A percentile compares a stretch with the other conserved stretches of the same genome.
phyloP scores from a whole-genome alignment of 2,888 invertebrate genomes.

The Nesidiocoris tenuis region DNA sequence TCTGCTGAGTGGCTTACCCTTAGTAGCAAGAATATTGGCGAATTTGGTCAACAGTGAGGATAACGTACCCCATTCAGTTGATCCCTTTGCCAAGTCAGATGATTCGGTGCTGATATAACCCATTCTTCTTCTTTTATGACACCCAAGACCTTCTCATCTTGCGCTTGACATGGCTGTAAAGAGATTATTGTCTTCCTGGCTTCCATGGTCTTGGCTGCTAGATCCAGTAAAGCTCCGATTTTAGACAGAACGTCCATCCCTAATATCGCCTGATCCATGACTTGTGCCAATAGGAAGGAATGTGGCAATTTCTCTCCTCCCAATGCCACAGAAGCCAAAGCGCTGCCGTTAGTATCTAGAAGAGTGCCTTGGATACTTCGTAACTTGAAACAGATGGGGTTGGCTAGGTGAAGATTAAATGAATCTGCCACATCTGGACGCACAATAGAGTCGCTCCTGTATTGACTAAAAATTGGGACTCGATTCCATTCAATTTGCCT shows the following conservation, averaged over 20 bases:
- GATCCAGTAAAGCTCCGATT: background rate
- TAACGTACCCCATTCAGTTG: background rate
- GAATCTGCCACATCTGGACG: background rate
- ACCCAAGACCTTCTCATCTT: background rate
- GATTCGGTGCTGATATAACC: no score
- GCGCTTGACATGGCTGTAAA: no score
- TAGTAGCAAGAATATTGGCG: background rate
- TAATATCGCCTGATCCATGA: background rate
- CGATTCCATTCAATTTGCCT: background rate
- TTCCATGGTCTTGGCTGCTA: no score
- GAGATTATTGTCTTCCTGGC: no score
- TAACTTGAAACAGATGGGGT: background rate
- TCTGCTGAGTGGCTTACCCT: background rate
- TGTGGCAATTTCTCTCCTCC: background rate
- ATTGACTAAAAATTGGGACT: background rate
- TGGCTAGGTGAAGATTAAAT: background rate
- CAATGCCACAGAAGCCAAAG: background rate
- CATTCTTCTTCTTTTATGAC: no score
- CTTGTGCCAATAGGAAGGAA: background rate
- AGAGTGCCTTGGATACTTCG: background rate
- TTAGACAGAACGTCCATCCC: background rate
- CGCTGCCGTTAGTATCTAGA: background rate
- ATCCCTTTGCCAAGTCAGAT: background rate
- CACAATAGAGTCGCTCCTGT: conserved; percentile 10
- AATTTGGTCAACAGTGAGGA: background rate